These are phyloP conservation scores for Entomobrya proxima DNA, from an alignment of 2,888 invertebrate species.

Conservation along the genomic window DNA sequence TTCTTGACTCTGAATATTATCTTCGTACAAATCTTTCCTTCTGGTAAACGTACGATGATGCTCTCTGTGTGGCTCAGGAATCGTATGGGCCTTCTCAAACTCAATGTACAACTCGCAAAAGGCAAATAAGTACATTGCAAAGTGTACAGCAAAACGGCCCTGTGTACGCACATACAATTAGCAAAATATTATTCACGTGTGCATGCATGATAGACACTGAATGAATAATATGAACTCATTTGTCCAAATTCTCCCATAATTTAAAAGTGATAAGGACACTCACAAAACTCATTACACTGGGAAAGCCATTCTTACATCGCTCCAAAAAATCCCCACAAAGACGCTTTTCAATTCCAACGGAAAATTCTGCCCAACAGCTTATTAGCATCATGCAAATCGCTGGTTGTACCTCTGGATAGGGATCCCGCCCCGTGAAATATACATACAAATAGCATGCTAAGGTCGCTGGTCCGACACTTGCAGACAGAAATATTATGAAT, in stretches of 20 bases:
- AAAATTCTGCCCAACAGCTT: slow-evolving; percentile 58
- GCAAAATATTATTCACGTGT: background rate
- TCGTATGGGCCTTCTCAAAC: slow-evolving; percentile 36
- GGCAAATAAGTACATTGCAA: slow-evolving; percentile 14
- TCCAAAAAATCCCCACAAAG: slow-evolving; percentile 19
- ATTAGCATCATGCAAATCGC: slow-evolving; percentile 49
- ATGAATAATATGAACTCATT: too few species aligned
- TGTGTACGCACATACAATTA: background rate
- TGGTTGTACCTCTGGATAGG: slow-evolving; percentile 39
- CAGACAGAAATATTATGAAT: slow-evolving; percentile 51
- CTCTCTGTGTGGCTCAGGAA: background rate
- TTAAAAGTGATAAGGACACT: background rate
- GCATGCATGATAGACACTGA: background rate
- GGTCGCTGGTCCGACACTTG: slow-evolving; percentile 50
- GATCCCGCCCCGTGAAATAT: slow-evolving; percentile 22
- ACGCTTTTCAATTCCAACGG: slow-evolving; percentile 21
- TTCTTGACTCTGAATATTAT: background rate
- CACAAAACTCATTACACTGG: slow-evolving; percentile 54
- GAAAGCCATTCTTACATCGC: slow-evolving; percentile 22
- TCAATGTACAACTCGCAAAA: slow-evolving; percentile 28
- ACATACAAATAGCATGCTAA: slow-evolving; percentile 35
- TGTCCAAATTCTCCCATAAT: too few species aligned
- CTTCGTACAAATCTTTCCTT: background rate
- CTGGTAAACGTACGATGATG: background rate
- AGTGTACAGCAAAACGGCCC: slow-evolving; percentile 50